These are phyloP conservation scores for Drosophila jambulina DNA, from an alignment of 1,140 invertebrate genomes.

Conservation along the genomic window DNA sequence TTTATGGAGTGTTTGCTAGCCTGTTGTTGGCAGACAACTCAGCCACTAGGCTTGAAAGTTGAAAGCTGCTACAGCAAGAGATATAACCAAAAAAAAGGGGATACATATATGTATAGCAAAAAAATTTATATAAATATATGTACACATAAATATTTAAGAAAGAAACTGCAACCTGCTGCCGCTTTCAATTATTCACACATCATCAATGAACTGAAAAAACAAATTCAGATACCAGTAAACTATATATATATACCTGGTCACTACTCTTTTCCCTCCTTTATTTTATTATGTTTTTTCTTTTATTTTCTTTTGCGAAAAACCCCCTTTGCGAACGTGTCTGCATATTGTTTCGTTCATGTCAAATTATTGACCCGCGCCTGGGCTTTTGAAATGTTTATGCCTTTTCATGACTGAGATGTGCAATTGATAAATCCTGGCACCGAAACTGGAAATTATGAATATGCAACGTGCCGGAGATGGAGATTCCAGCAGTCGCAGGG, in stretches of 20 bases:
- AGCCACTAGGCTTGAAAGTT: constrained; percentile 59
- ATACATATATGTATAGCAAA: not conserved
- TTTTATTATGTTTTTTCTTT: not conserved
- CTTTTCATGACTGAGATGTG: constrained; percentile 81
- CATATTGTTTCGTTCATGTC: constrained; percentile 83
- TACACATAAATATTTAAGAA: not conserved
- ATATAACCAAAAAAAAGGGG: not conserved
- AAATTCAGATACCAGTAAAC: not conserved
- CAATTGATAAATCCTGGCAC: constrained; percentile 75
- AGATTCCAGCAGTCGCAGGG: not conserved
- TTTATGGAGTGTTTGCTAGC: constrained; percentile 70
- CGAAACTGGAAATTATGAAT: constrained; percentile 74
- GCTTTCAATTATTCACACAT: constrained; percentile 79
- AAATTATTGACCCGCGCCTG: constrained; percentile 79
- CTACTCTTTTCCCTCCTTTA: not conserved
- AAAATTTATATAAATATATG: not conserved
- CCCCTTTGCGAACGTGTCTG: constrained; percentile 31
- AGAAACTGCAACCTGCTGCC: constrained; percentile 43
- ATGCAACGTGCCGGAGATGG: constrained; percentile 58
- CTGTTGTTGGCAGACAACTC: constrained; percentile 79
- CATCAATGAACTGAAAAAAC: constrained; percentile 44
- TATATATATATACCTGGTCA: constrained; percentile 6
- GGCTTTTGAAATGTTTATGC: constrained; percentile 81
- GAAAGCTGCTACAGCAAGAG: constrained; percentile 20
- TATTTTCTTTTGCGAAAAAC: not conserved